Evolutionary conservation across 2,113 vertebrate genomes (phyloP).

Genomic region (Pterocles burchelli): DNA sequence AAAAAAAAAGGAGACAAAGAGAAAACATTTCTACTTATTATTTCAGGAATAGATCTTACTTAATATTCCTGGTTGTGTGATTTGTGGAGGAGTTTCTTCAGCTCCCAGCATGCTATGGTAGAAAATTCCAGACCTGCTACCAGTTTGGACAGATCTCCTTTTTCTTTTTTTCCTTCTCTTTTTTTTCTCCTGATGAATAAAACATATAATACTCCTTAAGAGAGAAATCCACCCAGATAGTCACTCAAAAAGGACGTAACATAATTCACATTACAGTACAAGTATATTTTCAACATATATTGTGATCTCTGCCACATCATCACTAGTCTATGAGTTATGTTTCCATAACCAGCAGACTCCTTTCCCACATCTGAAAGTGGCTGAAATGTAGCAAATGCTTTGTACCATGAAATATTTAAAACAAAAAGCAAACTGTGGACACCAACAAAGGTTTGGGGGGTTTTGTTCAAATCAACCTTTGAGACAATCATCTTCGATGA

Average conservation of each 20-base stretch:
- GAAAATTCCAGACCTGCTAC: not conserved
- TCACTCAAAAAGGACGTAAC: not conserved
- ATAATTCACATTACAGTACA: not conserved
- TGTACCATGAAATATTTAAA: not conserved
- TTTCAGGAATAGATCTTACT: not conserved
- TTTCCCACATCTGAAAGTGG: not conserved
- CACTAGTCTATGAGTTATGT: not conserved
- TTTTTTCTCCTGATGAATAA: not conserved
- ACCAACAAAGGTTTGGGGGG: not conserved
- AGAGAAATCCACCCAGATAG: not conserved
- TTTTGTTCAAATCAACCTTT: not conserved
- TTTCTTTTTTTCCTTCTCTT: accelerated
- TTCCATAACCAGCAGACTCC: not conserved
- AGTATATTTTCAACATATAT: not conserved
- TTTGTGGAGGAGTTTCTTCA: not conserved
- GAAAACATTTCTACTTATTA: not conserved
- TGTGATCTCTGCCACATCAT: not conserved
- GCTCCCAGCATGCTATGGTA: not conserved
- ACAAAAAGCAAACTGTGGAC: not conserved
- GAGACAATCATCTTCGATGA: not conserved
- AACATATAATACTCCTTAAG: not conserved
- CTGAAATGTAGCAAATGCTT: not conserved
- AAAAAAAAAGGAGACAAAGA: not conserved
- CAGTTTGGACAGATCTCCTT: not conserved
- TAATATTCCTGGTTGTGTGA: not conserved